Base-by-base conservation (phyloP, 2,113 vertebrate genomes). In the Hymenochirus boettgeri region DNA sequence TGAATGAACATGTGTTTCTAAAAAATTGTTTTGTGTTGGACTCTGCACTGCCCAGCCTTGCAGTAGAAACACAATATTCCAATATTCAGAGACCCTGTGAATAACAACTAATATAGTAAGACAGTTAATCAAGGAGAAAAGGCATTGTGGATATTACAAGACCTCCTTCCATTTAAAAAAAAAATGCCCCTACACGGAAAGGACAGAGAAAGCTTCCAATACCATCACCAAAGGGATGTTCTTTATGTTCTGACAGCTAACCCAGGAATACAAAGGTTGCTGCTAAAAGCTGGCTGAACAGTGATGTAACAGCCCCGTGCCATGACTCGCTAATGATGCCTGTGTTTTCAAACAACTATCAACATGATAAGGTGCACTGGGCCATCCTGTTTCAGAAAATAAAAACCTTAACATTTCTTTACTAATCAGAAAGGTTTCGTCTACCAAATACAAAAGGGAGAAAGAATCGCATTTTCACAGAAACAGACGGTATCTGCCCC, bases 331-430 rank as follows among this genome's bases (percentile, higher is more conserved):
- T 69, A 69, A 69, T 69, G 56, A 69, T 42, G 29, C 18, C 15
- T 33, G 17, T 69, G 65, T 69, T 69, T 60, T 69, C 65, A 69
- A 69, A 69, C 56, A 60, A 69, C 39, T 59, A 60, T 69, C 57
- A 69, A 48, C 65, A 69, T 67, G 21, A 69, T 57, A 60, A 69
- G 65, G 65, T 60, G 65, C 56, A 60, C 33, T 69, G 65, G 65
- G 7, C 48, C 65, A 53, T 69, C 48, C 7, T 53, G 51, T 47
- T 53, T 25, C 17, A 48, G 29, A 69, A 46, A 29, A 60, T 27
- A 53, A 69, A 53, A 69, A 60, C 47, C 65, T 69, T 69, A 60
- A 42, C 29, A 60, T 69, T 59, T n/a, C 31, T 39, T 23, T 47
- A 39, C 65, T 25, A 53, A 26, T 60, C 56, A 53, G 31, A 39